phyloP scores from a whole-genome alignment of 2,113 vertebrate species.

The Antechinus stuartii region DNA sequence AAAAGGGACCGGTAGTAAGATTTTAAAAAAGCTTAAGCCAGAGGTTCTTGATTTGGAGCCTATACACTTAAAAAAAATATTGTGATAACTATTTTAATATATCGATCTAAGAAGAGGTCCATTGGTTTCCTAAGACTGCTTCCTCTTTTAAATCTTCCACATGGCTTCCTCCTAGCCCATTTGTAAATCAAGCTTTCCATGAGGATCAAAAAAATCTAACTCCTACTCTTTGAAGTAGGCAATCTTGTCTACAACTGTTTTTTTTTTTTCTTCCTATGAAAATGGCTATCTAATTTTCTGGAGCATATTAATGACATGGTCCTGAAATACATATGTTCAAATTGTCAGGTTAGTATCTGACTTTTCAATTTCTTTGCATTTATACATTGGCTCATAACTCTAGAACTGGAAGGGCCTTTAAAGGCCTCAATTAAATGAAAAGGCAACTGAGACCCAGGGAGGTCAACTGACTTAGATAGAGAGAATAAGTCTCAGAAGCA shows the following conservation, averaged over 20 bases:
- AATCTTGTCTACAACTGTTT: neutral
- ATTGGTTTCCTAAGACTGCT: neutral
- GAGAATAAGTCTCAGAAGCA: neutral
- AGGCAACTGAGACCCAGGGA: neutral
- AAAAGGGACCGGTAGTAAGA: neutral
- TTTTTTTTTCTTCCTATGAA: constrained; percentile 34
- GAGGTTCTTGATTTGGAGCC: neutral
- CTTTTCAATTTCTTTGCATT: constrained; percentile 16
- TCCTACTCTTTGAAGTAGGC: constrained; percentile 33
- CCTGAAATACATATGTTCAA: constrained; percentile 43
- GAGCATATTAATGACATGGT: constrained; percentile 24
- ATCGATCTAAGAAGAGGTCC: neutral
- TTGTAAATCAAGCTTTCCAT: neutral
- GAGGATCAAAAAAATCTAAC: neutral
- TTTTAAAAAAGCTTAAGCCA: neutral
- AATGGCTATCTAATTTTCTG: constrained; percentile 34
- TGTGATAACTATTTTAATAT: no score
- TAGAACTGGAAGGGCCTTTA: neutral
- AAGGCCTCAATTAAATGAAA: neutral
- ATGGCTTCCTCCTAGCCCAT: no score
- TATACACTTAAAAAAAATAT: neutral
- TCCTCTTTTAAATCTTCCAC: neutral
- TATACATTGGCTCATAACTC: constrained; percentile 5
- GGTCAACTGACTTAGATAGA: neutral
- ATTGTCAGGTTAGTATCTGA: constrained; percentile 35